Conservation (phyloP, 2,797 vertebrate genomes). For the Falco naumanni region DNA sequence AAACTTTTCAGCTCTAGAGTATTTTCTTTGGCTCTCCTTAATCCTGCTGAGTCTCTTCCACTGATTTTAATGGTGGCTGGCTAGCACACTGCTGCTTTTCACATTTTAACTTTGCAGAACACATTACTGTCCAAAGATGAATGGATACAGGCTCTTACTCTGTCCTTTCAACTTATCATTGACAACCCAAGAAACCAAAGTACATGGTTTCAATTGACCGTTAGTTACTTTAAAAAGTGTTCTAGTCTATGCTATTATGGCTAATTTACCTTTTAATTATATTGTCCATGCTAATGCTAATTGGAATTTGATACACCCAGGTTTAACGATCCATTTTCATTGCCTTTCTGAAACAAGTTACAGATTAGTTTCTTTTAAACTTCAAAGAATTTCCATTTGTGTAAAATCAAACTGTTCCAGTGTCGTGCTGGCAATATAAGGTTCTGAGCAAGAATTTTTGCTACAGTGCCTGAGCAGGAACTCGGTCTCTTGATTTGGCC, state of each 20-base stretch:
- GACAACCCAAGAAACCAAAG: conserved; percentile 58
- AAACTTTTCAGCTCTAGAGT: background rate
- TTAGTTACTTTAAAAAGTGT: conserved; percentile 71
- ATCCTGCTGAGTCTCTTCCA: background rate
- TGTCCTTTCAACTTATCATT: conserved; percentile 59
- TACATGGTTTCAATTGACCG: conserved; percentile 67
- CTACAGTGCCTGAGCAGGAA: conserved; percentile 52
- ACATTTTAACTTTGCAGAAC: conserved; percentile 50
- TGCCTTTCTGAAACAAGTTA: conserved; percentile 68
- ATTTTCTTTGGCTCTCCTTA: conserved; percentile 11
- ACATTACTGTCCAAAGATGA: conserved; percentile 50
- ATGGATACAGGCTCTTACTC: conserved; percentile 36
- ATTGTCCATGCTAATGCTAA: conserved; percentile 71
- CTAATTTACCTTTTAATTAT: conserved; percentile 77
- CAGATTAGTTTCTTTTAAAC: conserved; percentile 71
- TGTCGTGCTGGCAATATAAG: conserved; percentile 42
- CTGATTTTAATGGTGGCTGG: background rate
- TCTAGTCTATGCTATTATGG: conserved; percentile 56
- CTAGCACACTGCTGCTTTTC: background rate
- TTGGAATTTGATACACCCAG: conserved; percentile 71
- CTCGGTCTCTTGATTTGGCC: conserved; percentile 5
- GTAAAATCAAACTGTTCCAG: conserved; percentile 67
- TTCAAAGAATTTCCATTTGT: conserved; percentile 69
- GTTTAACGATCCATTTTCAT: conserved; percentile 71
- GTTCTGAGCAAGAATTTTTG: conserved; percentile 42